Evolutionary conservation across 2,888 invertebrate species (phyloP).

Genomic region (Meiosimyza platycephala): DNA sequence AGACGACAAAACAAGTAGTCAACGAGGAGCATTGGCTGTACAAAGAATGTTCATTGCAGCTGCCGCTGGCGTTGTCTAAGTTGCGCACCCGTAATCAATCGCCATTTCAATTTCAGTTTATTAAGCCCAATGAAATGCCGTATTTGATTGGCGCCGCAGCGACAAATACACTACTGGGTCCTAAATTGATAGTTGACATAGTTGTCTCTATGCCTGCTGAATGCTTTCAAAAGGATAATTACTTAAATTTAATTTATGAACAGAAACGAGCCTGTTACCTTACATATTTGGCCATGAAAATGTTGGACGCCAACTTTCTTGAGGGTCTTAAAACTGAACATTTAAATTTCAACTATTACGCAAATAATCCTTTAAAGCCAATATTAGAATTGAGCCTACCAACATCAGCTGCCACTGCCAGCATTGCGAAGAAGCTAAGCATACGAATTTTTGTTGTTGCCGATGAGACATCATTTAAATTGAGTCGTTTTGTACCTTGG

Average conservation of each 20-base stretch:
- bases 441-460: conserved; percentile 58
- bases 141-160: conserved; percentile 77
- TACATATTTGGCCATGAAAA: conserved; percentile 74
- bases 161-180: conserved; percentile 74
- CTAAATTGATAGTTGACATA: conserved; percentile 76
- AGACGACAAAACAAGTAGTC: conserved; percentile 45
- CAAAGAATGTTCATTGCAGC: conserved; percentile 68
- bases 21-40: conserved; percentile 65
- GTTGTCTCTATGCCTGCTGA: conserved; percentile 80
- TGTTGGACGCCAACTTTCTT: conserved; percentile 67
- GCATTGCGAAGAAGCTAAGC: conserved; percentile 52
- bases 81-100: conserved; percentile 42
- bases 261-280: conserved; percentile 84
- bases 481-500: conserved; percentile 77
- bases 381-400: conserved; percentile 68
- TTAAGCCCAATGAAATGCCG: conserved; percentile 76
- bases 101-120: conserved; percentile 73
- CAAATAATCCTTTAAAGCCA: conserved; percentile 72
- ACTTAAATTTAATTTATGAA: conserved; percentile 83
- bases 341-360: conserved; percentile 69
- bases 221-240: conserved; percentile 82
- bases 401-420: conserved; percentile 48
- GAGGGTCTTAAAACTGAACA: conserved; percentile 64
- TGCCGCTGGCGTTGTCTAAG: conserved; percentile 69
- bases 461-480: conserved; percentile 73